phyloP scores from a whole-genome alignment of 2,797 vertebrate genomes.

The Chelon auratus region DNA sequence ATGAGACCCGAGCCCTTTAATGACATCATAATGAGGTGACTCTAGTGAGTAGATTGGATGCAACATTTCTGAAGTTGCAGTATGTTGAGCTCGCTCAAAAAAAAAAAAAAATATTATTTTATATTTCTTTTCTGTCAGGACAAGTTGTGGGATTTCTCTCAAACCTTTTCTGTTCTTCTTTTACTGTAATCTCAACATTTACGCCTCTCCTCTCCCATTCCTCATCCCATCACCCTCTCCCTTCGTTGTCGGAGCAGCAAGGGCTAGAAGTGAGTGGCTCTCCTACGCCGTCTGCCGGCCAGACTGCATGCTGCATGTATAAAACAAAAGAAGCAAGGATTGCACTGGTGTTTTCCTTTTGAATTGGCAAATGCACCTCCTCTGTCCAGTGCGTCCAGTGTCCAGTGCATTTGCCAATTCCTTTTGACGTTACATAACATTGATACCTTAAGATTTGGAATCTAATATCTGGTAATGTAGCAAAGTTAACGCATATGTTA shows the following conservation, averaged over 20 bases:
- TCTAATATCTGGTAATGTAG: background rate
- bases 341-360: conserved; percentile 15
- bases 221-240: conserved; percentile 68
- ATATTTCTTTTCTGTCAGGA: background rate
- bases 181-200: conserved; percentile 20
- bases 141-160: conserved; percentile 22
- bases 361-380: background rate
- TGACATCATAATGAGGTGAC: too few species aligned
- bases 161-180: conserved; percentile 28
- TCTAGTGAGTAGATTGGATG: too few species aligned
- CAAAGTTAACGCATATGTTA: background rate
- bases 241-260: conserved; percentile 92
- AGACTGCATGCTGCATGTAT: conserved; percentile 75
- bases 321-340: conserved; percentile 53
- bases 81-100: too few species aligned
- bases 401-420: too few species aligned
- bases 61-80: too few species aligned
- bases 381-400: background rate
- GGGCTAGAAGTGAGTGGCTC: conserved; percentile 97
- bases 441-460: background rate
- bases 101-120: too few species aligned
- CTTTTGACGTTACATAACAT: background rate
- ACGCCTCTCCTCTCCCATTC: conserved; percentile 71
- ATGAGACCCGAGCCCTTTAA: too few species aligned
- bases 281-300: conserved; percentile 39